Conservation (phyloP, 2,113 vertebrate genomes). For the Corapipo altera region DNA sequence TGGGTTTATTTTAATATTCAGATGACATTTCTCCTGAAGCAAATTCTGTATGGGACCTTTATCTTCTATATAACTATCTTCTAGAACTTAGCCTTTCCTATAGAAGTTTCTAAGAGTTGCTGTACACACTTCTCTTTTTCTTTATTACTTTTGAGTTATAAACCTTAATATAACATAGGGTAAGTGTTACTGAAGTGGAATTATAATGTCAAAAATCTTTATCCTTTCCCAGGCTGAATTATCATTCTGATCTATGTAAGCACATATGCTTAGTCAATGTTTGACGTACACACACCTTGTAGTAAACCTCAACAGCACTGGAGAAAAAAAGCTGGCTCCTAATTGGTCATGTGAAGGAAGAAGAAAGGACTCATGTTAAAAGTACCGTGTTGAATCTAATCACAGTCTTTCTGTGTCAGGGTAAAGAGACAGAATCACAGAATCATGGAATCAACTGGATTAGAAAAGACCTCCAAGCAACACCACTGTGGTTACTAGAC, state of each 20-base stretch:
- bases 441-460: too few relatives aligned
- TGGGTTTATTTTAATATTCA: background rate
- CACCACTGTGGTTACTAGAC: too few relatives aligned
- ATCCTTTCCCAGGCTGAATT: background rate
- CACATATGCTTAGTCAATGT: background rate
- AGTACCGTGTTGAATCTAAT: background rate
- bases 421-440: background rate
- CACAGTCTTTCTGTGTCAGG: background rate
- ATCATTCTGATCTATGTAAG: background rate
- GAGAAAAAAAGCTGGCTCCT: background rate
- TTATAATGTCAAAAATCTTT: background rate
- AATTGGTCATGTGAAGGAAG: background rate
- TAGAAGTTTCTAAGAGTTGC: background rate
- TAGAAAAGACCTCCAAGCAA: too few relatives aligned
- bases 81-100: background rate
- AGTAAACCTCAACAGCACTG: background rate
- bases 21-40: background rate
- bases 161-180: background rate
- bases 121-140: background rate
- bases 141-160: background rate
- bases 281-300: background rate
- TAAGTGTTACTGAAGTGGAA: background rate
- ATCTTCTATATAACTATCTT: background rate
- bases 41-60: background rate
- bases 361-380: background rate